phyloP scores from a whole-genome alignment of 2,797 vertebrate species.

The Oryzias dopingdopingensis region DNA sequence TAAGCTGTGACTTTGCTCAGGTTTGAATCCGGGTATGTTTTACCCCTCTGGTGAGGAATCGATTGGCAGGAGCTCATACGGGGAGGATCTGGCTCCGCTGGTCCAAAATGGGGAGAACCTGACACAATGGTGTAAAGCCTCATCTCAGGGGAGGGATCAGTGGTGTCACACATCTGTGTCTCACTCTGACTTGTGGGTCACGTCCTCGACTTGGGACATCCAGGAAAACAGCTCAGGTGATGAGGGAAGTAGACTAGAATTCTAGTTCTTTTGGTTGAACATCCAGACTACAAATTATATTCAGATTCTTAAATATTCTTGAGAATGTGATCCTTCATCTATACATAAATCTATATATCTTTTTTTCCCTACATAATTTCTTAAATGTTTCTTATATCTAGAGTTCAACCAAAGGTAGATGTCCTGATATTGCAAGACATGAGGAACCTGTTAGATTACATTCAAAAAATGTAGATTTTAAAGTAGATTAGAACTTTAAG shows the following conservation, averaged over 20 bases:
- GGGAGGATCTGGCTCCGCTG: slow-evolving; percentile 16
- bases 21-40: slow-evolving; percentile 34
- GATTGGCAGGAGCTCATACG: slow-evolving; percentile 14
- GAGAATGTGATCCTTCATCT: too few relatives aligned
- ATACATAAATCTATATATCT: too few relatives aligned
- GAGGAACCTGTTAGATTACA: not conserved
- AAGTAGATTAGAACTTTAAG: not conserved
- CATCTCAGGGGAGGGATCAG: slow-evolving; percentile 16
- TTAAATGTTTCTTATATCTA: not conserved
- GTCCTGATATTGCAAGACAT: not conserved
- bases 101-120: slow-evolving; percentile 38
- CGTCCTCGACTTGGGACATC: slow-evolving; percentile 64
- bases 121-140: slow-evolving; percentile 30
- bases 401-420: slow-evolving; percentile 32
- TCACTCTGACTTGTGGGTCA: slow-evolving; percentile 48
- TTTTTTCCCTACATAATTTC: not conserved
- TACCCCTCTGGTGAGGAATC: slow-evolving; percentile 19
- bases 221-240: slow-evolving; percentile 61
- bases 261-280: slow-evolving; percentile 30
- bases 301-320: too few relatives aligned
- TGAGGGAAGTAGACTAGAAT: slow-evolving; percentile 33
- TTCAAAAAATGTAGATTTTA: not conserved
- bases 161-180: slow-evolving; percentile 29
- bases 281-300: slow-evolving; percentile 9
- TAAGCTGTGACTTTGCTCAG: slow-evolving; percentile 45